phyloP scores from a whole-genome alignment of 2,888 invertebrate genomes.

The Strigamia transsilvanica region DNA sequence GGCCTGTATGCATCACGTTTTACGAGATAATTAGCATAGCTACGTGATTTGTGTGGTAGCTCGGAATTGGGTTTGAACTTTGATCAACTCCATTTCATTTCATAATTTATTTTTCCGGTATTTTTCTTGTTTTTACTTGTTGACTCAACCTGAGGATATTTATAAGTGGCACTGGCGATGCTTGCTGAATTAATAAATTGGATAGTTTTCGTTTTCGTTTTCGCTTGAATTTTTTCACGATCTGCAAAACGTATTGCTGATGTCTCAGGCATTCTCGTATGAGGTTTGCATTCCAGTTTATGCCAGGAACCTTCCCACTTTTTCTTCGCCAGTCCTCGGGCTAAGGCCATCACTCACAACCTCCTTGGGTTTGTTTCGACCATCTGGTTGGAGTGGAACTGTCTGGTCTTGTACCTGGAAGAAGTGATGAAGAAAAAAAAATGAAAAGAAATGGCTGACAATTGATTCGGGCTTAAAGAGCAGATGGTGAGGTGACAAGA shows the following conservation, averaged over 20 bases:
- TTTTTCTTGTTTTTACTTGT: no score
- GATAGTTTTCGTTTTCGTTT: not conserved
- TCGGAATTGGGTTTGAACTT: conserved; percentile 7
- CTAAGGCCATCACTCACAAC: conserved; percentile 48
- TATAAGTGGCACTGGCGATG: no score
- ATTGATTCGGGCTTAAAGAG: conserved; percentile 41
- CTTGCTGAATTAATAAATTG: not conserved
- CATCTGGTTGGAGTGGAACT: conserved; percentile 48
- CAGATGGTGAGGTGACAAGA: conserved; percentile 42
- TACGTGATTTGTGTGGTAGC: conserved; percentile 3
- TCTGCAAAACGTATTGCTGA: conserved; percentile 14
- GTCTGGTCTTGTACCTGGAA: conserved; percentile 48
- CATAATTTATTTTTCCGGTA: not conserved
- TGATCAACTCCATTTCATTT: not conserved
- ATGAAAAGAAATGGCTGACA: conserved; percentile 34
- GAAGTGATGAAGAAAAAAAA: conserved; percentile 32
- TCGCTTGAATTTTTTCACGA: conserved; percentile 20
- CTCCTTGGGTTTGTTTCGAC: conserved; percentile 45
- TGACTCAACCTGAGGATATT: no score
- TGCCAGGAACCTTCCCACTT: conserved; percentile 42
- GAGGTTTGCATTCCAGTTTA: conserved; percentile 46
- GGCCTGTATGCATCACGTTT: not conserved
- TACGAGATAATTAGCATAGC: not conserved
- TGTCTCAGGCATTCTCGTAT: not conserved
- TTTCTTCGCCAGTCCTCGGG: conserved; percentile 34